Percentiles rank a stretch among this genome's conserved stretches.
Conservation (phyloP, 92 coral and sea anemone genomes). For the Palythoa grandis region DNA sequence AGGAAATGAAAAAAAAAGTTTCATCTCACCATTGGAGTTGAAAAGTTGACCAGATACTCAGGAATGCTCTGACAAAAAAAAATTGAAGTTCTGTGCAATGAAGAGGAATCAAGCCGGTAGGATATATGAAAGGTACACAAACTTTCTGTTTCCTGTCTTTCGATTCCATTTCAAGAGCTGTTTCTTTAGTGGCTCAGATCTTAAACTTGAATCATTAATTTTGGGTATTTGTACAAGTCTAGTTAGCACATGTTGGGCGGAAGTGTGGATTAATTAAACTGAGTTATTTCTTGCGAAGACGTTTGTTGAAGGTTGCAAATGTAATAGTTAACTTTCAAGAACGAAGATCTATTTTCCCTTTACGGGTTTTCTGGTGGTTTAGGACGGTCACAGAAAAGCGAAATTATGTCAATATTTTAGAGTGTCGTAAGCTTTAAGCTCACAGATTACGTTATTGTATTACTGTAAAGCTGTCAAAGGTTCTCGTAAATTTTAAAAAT, state of each 20-base stretch:
- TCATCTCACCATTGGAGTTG: not conserved
- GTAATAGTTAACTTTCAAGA: not conserved
- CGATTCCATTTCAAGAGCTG: conserved; percentile 13
- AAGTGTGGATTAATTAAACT: conserved; percentile 28
- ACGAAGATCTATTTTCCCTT: not conserved
- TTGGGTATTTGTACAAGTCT: conserved; percentile 38
- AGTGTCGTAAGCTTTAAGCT: not conserved
- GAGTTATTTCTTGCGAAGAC: conserved; percentile 2
- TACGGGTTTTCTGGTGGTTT: not conserved
- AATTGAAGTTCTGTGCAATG: not conserved
- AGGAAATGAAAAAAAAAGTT: not conserved
- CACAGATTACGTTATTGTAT: not conserved
- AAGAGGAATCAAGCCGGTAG: conserved; percentile 7
- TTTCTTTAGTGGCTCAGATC: conserved; percentile 27
- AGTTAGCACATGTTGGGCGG: conserved; percentile 46
- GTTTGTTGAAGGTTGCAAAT: not conserved
- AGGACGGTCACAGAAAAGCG: not conserved
- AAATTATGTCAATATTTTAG: not conserved
- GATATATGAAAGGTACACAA: conserved; percentile 3
- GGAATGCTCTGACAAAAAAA: not conserved
- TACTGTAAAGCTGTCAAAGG: not conserved
- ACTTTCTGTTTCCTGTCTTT: conserved; percentile 14
- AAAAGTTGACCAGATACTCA: not conserved
- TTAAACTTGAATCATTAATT: conserved; percentile 31
- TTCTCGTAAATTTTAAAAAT: conserved; percentile 15